These are phyloP conservation scores for Napeogenes sylphis DNA, from an alignment of 2,888 invertebrate genomes.

Conservation along the genomic window DNA sequence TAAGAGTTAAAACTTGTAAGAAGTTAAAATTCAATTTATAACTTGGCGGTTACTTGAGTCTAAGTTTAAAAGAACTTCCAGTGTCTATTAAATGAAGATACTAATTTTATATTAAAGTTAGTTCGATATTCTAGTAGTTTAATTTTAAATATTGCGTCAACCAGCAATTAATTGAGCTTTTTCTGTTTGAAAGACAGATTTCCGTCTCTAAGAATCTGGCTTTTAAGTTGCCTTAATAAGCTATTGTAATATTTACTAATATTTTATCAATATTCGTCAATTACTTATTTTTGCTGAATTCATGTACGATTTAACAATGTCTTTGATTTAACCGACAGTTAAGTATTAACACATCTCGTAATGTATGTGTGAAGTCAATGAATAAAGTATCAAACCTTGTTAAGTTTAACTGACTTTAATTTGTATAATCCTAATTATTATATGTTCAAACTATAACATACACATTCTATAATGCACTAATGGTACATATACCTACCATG, in stretches of 20 bases:
- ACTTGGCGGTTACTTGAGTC: not conserved
- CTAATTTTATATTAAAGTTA: too few species aligned
- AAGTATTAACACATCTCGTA: not conserved
- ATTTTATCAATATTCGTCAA: too few species aligned
- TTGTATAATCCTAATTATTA: not conserved
- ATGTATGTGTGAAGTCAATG: not conserved
- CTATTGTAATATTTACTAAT: too few species aligned
- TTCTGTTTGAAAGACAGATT: not conserved
- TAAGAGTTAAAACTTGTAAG: not conserved
- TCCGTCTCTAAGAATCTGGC: not conserved
- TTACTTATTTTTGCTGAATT: not conserved
- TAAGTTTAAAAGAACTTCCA: constrained; percentile 1
- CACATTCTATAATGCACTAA: too few species aligned
- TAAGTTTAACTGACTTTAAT: constrained; percentile 1
- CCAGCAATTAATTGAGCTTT: not conserved
- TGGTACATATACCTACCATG: too few species aligned
- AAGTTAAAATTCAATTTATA: not conserved
- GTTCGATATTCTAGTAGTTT: too few species aligned
- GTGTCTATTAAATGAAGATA: not conserved
- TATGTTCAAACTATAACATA: not conserved
- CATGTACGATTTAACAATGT: too few species aligned
- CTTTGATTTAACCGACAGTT: constrained; percentile 3
- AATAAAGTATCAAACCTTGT: not conserved
- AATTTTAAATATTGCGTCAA: too few species aligned
- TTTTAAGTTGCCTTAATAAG: not conserved